Conservation (phyloP, 2,888 invertebrate genomes). For the Sicus ferrugineus region DNA sequence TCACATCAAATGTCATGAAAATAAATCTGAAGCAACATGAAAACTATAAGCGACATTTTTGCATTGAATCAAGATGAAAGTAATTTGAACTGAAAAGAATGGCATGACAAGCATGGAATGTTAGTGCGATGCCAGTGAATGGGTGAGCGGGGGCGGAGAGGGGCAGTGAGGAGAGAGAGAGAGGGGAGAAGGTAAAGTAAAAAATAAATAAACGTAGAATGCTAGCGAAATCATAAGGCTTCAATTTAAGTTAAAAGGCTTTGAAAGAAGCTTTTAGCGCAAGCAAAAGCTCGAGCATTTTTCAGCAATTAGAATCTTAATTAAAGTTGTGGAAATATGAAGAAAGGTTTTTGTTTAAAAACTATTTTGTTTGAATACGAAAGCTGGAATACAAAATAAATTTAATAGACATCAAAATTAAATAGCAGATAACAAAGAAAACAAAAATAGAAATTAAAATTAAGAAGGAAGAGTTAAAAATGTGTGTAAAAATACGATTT, state of each 20-base stretch:
- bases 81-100: slow-evolving; percentile 29
- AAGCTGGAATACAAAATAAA: too few species aligned
- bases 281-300: too few species aligned
- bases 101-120: background rate
- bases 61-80: slow-evolving; percentile 58
- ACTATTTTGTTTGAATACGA: too few species aligned
- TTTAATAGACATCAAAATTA: too few species aligned
- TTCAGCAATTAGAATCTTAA: too few species aligned
- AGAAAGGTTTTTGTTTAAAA: too few species aligned
- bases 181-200: background rate
- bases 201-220: background rate
- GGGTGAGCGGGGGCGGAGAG: background rate
- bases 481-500: too few species aligned
- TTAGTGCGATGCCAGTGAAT: background rate
- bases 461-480: too few species aligned
- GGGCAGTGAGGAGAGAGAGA: background rate
- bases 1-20: slow-evolving; percentile 18
- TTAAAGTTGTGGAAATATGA: too few species aligned
- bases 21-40: slow-evolving; percentile 1
- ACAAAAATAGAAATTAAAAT: too few species aligned
- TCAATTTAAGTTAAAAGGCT: background rate
- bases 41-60: slow-evolving; percentile 24
- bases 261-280: background rate
- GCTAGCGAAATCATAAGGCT: background rate
- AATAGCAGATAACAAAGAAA: too few species aligned